Conservation (phyloP, 2,797 vertebrate genomes). For the Phoxinus dragarum region DNA sequence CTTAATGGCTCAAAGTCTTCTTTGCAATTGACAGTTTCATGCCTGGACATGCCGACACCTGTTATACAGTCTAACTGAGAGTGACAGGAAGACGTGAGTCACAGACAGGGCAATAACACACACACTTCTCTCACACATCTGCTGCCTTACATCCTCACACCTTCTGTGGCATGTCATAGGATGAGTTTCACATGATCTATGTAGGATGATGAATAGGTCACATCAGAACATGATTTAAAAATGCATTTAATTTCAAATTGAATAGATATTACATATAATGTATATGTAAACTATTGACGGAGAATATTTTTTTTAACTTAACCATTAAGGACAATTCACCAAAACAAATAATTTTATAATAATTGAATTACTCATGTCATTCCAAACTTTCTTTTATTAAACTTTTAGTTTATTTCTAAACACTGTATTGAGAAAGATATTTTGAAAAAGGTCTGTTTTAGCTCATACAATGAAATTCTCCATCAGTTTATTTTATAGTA, state of each 20-base stretch:
- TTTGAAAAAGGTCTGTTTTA: not conserved
- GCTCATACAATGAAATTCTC: not conserved
- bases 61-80: slow-evolving; percentile 10
- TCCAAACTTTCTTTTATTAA: not conserved
- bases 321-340: not conserved
- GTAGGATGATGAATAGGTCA: not conserved
- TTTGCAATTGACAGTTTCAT: slow-evolving; percentile 31
- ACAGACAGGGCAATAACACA: slow-evolving; percentile 49
- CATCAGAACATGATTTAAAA: not conserved
- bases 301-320: too few relatives aligned
- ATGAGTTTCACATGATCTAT: slow-evolving; percentile 1
- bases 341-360: not conserved
- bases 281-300: too few relatives aligned
- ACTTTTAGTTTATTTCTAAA: not conserved
- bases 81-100: slow-evolving; percentile 25
- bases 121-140: not conserved
- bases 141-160: not conserved
- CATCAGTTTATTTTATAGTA: not conserved
- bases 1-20: not conserved
- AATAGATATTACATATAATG: not conserved
- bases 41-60: slow-evolving; percentile 50
- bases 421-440: not conserved
- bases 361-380: not conserved
- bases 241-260: not conserved
- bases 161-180: not conserved